Evolutionary conservation across 2,113 vertebrate species (phyloP).

Genomic region (Chloropsis cyanopogon): DNA sequence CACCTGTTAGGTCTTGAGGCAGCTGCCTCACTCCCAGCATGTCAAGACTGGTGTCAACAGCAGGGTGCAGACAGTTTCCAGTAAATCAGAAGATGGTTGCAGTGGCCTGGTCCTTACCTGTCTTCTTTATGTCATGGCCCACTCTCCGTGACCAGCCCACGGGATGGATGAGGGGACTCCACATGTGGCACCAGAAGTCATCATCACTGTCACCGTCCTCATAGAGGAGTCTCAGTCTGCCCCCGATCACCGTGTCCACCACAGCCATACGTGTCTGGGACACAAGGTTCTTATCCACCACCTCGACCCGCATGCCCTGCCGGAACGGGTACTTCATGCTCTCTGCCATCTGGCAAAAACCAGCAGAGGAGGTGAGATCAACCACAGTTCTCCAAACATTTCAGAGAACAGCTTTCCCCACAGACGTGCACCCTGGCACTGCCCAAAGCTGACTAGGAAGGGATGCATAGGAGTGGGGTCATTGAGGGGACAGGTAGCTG

Average conservation of each 20-base stretch:
- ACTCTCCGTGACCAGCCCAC: constrained; percentile 90
- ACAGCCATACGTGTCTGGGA: constrained; percentile 84
- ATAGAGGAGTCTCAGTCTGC: constrained; percentile 88
- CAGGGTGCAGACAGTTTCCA: background rate
- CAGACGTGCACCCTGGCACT: background rate
- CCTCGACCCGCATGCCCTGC: constrained; percentile 88
- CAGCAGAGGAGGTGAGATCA: background rate
- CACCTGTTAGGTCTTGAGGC: background rate
- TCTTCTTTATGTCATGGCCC: constrained; percentile 83
- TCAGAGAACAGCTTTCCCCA: background rate
- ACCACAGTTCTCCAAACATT: background rate
- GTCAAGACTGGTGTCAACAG: background rate
- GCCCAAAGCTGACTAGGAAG: background rate
- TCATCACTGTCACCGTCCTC: constrained; percentile 80
- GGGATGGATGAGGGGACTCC: constrained; percentile 89
- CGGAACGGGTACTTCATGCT: constrained; percentile 84
- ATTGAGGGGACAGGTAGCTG: background rate
- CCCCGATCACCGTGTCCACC: constrained; percentile 84
- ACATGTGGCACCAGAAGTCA: constrained; percentile 96
- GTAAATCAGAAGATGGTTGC: background rate
- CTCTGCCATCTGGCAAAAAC: constrained; percentile 81
- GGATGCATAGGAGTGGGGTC: background rate
- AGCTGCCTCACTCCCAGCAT: background rate
- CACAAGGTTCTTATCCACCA: constrained; percentile 87
- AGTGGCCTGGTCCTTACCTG: constrained; percentile 63